Conservation (phyloP, 30 jellyfish, hydroid and myxozoan genomes). For the Hydractinia echinata region DNA sequence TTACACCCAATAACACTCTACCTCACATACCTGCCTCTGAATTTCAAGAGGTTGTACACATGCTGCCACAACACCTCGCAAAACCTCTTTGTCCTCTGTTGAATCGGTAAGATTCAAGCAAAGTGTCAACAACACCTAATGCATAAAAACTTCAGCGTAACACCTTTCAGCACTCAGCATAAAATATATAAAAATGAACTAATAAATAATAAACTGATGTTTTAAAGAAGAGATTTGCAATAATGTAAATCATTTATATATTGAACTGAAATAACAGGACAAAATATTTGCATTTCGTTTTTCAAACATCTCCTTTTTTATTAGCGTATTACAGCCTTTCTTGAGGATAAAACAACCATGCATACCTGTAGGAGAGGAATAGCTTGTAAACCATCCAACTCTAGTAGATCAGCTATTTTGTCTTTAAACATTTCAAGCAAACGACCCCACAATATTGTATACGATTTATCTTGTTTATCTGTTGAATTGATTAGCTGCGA, state of each 20-base stretch:
- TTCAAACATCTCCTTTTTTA: too few species aligned
- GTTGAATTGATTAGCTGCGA: slow-evolving; percentile 10
- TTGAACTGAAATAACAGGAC: too few species aligned
- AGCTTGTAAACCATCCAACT: slow-evolving; percentile 73
- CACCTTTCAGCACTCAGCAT: too few species aligned
- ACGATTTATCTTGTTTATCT: slow-evolving; percentile 26
- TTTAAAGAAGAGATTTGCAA: too few species aligned
- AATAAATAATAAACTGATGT: too few species aligned
- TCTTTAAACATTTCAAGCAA: slow-evolving; percentile 48
- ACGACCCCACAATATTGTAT: slow-evolving; percentile 60
- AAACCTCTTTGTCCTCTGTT: slow-evolving; percentile 57
- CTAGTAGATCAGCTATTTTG: slow-evolving; percentile 59
- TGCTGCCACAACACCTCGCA: slow-evolving; percentile 60
- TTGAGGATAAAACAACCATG: too few species aligned
- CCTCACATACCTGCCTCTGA: slow-evolving; percentile 15
- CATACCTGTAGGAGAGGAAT: slow-evolving; percentile 87
- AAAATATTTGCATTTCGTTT: too few species aligned
- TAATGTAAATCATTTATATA: too few species aligned
- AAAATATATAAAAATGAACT: too few species aligned
- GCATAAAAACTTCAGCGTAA: background rate
- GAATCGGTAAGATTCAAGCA: slow-evolving; percentile 75
- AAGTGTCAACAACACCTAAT: slow-evolving; percentile 78
- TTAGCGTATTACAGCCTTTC: too few species aligned
- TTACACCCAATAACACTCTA: too few species aligned
- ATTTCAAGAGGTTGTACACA: slow-evolving; percentile 57